Evolutionary conservation across 2,797 vertebrate species (phyloP), one percentile per base, ranked within the genome.

Genomic region (Dendrocincla tyrannina): DNA sequence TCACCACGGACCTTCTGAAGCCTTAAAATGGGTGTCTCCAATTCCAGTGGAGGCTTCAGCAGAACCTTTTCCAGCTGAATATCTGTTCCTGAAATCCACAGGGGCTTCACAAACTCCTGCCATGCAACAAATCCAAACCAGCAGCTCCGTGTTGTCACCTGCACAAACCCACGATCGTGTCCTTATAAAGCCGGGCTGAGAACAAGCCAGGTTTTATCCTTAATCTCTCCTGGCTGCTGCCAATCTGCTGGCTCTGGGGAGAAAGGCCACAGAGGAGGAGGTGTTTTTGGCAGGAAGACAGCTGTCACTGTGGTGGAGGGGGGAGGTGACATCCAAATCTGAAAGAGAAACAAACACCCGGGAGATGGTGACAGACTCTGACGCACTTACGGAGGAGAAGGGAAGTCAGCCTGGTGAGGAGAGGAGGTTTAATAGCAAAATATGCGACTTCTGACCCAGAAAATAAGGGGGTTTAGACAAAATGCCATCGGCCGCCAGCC

Each of bases 81-180:
- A n/a, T 58, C 30, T 41, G 3, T 15, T 63, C 11, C 25, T 52
- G 49, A 75, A 74, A 25, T 11, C 41, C 52, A 13, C 16, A 15
- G 44, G 18, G 53, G 30, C 30, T 84, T 69, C 35, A 55, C 14
- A 22, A 76, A 4, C 14, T 49, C 84, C 32, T 27, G 11, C 25
- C 1, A 0, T 5, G 33, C 37, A 41, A n/a, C 0, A 0, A 81
- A 49, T 37, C 58, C 41, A 33, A 91, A 68, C 44, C 27, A 49
- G 70, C 25, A 25, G 32, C 20, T 20, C 8, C 6, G 22, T 7
- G 35, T 15, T 6, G 3, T 39, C 24, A 37, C 52, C 37, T 52
- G 0, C 32, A n/a, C 73, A 80, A 86, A 66, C 22, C 55, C 39
- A 6, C 0, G 0, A 24, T 15, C 2, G 0, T 13, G 42, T 63